These are phyloP conservation scores for Enteromius afrohamiltoni DNA, from an alignment of 2,797 vertebrate species.

Conservation along the genomic window DNA sequence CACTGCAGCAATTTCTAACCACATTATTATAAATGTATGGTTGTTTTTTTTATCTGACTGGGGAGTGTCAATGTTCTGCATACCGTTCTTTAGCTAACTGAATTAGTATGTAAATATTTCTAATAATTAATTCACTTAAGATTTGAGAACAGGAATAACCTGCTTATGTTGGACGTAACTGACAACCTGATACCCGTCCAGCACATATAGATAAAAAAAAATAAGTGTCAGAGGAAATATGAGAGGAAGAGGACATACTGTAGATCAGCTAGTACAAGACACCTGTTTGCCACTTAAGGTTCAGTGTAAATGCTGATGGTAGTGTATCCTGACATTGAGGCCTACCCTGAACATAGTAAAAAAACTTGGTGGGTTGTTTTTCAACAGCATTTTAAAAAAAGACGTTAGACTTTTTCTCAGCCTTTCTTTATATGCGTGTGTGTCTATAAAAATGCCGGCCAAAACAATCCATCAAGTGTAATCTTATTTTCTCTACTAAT, in stretches of 20 bases:
- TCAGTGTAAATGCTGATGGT: not conserved
- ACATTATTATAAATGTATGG: not conserved
- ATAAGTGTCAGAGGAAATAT: conserved; percentile 45
- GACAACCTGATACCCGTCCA: conserved; percentile 47
- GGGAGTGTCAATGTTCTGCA: not conserved
- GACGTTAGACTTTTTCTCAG: not conserved
- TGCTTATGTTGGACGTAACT: conserved; percentile 46
- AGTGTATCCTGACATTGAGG: not conserved
- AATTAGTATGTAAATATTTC: conserved; percentile 18
- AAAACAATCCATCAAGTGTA: not conserved
- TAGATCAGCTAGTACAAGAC: conserved; percentile 32
- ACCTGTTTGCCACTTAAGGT: conserved; percentile 40
- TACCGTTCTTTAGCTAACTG: conserved; percentile 18
- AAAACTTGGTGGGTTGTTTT: not conserved
- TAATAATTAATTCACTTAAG: conserved; percentile 27
- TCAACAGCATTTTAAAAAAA: not conserved
- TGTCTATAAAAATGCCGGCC: not conserved
- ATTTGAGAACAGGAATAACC: conserved; percentile 52
- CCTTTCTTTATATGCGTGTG: not conserved
- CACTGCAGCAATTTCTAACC: not conserved
- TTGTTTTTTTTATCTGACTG: not conserved
- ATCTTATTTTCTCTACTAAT: not conserved
- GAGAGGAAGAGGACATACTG: conserved; percentile 38
- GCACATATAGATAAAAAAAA: conserved; percentile 34
- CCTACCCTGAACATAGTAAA: not conserved